These are phyloP conservation scores for Eurystomus gularis DNA, from an alignment of 2,113 vertebrate species.

Conservation along the genomic window DNA sequence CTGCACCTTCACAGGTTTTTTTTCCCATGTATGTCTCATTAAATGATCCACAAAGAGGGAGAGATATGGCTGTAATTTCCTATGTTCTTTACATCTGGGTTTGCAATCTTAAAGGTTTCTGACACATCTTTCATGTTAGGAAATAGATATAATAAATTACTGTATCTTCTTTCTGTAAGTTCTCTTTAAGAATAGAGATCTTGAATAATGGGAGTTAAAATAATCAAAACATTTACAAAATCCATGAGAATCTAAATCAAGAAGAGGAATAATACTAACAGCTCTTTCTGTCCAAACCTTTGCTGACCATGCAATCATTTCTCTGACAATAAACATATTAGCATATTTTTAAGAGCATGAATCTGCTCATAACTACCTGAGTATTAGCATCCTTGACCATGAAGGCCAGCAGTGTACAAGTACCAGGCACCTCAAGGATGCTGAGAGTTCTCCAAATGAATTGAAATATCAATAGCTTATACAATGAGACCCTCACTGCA, in stretches of 20 bases:
- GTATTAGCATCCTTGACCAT: background rate
- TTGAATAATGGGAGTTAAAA: background rate
- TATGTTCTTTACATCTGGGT: background rate
- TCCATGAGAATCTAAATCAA: background rate
- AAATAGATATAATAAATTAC: background rate
- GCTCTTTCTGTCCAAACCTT: background rate
- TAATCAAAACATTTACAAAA: background rate
- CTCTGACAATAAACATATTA: background rate
- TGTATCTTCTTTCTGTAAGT: background rate
- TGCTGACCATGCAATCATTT: background rate
- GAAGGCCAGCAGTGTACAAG: background rate
- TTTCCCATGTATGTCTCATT: background rate
- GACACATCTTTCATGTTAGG: background rate
- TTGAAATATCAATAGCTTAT: background rate
- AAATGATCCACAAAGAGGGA: background rate
- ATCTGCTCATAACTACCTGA: background rate
- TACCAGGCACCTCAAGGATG: background rate
- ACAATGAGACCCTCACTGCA: background rate
- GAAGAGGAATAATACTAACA: background rate
- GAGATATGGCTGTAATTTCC: background rate
- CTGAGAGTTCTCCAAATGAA: background rate
- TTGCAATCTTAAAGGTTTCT: background rate
- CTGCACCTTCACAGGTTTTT: background rate
- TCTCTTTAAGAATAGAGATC: background rate
- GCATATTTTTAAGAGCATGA: background rate